Evolutionary conservation across 2,797 vertebrate species (phyloP).

Genomic region (Catostomus latipinnis): DNA sequence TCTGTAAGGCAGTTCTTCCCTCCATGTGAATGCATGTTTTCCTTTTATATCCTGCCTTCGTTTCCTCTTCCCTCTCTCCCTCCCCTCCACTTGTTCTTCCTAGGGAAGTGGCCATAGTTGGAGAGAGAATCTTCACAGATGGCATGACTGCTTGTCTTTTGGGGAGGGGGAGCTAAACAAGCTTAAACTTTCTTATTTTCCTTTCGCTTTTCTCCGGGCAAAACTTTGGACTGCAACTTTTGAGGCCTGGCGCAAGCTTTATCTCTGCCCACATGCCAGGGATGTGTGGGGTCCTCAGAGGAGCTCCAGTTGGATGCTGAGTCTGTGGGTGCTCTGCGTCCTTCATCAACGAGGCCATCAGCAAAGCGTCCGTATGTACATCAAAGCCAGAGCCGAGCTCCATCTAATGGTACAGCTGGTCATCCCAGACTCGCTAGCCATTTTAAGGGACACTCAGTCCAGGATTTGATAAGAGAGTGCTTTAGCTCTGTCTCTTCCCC

Average conservation of each 20-base stretch:
- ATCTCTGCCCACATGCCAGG: conserved; percentile 74
- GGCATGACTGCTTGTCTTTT: conserved; percentile 84
- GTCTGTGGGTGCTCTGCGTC: conserved; percentile 63
- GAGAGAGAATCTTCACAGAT: conserved; percentile 79
- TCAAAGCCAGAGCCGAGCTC: conserved; percentile 56
- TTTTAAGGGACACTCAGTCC: conserved; percentile 48
- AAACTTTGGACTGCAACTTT: conserved; percentile 82
- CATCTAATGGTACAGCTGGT: conserved; percentile 57
- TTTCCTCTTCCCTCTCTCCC: conserved; percentile 27
- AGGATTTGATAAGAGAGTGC: conserved; percentile 59
- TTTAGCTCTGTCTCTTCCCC: conserved; percentile 48
- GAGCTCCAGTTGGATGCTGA: conserved; percentile 58
- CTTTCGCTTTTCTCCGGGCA: conserved; percentile 71
- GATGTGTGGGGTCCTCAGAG: conserved; percentile 63
- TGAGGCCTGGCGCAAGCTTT: conserved; percentile 77
- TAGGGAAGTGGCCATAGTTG: conserved; percentile 80
- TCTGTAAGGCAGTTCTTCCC: conserved; percentile 47
- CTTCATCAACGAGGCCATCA: conserved; percentile 75
- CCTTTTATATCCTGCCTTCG: conserved; percentile 57
- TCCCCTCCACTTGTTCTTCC: conserved; percentile 65
- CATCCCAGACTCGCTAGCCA: conserved; percentile 52
- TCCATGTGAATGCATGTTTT: conserved; percentile 59
- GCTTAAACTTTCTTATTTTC: conserved; percentile 81
- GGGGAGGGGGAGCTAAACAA: conserved; percentile 77
- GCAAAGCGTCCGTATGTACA: conserved; percentile 54